Percentiles rank a stretch among this genome's conserved stretches.
These are phyloP conservation scores for Hydra vulgaris DNA, from an alignment of 30 jellyfish, hydroid and myxozoan species.

Conservation along the genomic window DNA sequence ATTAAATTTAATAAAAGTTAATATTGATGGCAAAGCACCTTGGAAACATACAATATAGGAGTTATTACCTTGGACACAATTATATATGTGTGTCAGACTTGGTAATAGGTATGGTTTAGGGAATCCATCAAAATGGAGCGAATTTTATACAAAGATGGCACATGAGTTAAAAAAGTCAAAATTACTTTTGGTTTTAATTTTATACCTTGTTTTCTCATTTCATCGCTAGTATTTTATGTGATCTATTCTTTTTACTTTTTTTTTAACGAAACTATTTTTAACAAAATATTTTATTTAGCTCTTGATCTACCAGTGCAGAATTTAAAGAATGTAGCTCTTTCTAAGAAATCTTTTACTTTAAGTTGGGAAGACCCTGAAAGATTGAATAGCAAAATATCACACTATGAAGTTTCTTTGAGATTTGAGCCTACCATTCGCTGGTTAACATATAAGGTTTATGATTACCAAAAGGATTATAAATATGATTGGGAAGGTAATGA, in stretches of 20 bases:
- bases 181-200: too few species aligned
- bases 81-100: conserved; percentile 22
- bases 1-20: background rate
- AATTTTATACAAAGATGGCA: conserved; percentile 19
- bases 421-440: conserved; percentile 6
- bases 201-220: too few species aligned
- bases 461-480: conserved; percentile 30
- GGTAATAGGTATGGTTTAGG: conserved; percentile 28
- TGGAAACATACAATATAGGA: conserved; percentile 16
- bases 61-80: conserved; percentile 25
- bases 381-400: conserved; percentile 11
- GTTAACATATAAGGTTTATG: background rate
- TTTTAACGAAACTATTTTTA: too few species aligned
- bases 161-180: too few species aligned
- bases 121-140: conserved; percentile 21
- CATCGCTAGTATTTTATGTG: too few species aligned
- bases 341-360: conserved; percentile 23
- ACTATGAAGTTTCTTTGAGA: conserved; percentile 27
- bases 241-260: too few species aligned
- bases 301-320: conserved; percentile 17
- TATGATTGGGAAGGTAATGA: conserved; percentile 18
- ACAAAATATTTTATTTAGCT: background rate
- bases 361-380: conserved; percentile 27
- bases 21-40: conserved; percentile 20
- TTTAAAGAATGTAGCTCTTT: conserved; percentile 21